Conservation (phyloP, 2,888 invertebrate genomes). For the Digitonthophagus gazella region DNA sequence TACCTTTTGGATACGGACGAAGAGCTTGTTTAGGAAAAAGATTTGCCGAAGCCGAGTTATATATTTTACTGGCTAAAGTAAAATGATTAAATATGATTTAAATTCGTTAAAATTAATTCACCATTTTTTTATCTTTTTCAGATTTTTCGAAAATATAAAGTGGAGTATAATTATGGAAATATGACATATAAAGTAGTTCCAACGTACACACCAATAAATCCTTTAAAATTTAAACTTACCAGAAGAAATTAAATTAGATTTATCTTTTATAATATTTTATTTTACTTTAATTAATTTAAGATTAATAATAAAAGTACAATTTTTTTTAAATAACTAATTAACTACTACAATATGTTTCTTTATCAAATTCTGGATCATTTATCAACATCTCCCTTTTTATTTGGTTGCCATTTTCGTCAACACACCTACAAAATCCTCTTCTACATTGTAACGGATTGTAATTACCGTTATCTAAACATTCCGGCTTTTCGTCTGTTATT, state of each 20-base stretch:
- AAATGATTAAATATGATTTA: too few relatives aligned
- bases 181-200: conserved; percentile 71
- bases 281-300: not conserved
- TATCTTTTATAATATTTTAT: not conserved
- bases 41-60: conserved; percentile 78
- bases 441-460: conserved; percentile 62
- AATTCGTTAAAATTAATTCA: not conserved
- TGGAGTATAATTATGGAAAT: conserved; percentile 66
- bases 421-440: conserved; percentile 62
- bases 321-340: too few relatives aligned
- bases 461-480: conserved; percentile 64
- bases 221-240: conserved; percentile 65
- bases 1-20: conserved; percentile 75
- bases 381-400: conserved; percentile 40
- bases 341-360: too few relatives aligned
- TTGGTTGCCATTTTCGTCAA: conserved; percentile 62
- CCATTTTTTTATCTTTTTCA: conserved; percentile 50
- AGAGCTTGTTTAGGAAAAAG: conserved; percentile 76
- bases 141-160: conserved; percentile 69
- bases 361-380: not conserved
- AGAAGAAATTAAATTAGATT: conserved; percentile 36
- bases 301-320: not conserved
- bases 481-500: conserved; percentile 51
- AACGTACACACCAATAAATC: conserved; percentile 71
- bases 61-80: conserved; percentile 72